Conservation (phyloP, 2,888 invertebrate genomes). For the Bursaphelenchus okinawaensis region DNA sequence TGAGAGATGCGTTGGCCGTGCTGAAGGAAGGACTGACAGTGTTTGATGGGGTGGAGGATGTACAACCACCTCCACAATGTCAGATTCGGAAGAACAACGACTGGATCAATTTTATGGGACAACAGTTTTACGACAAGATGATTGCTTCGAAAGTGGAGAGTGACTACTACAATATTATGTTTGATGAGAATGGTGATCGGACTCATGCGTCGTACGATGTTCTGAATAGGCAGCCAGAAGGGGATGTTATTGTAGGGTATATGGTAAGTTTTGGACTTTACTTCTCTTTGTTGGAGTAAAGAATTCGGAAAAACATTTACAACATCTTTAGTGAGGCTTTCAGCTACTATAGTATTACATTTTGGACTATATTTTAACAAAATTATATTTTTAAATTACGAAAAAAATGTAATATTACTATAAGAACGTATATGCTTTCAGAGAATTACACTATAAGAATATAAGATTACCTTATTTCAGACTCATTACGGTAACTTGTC, state of each 20-base stretch:
- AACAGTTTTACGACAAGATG: conserved; percentile 26
- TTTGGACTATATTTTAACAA: too few species aligned
- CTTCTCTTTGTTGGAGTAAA: neutral
- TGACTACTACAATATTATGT: conserved; percentile 24
- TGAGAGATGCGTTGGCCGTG: conserved; percentile 41
- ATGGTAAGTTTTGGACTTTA: conserved; percentile 13
- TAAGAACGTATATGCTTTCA: too few species aligned
- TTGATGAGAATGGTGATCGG: conserved; percentile 34
- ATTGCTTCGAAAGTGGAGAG: conserved; percentile 23
- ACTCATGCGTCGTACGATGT: conserved; percentile 29
- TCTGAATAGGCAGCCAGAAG: conserved; percentile 24
- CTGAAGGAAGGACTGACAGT: conserved; percentile 23
- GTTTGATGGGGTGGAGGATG: conserved; percentile 19
- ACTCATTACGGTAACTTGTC: conserved; percentile 26
- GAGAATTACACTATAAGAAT: too few species aligned
- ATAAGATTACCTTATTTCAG: too few species aligned
- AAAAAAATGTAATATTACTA: too few species aligned
- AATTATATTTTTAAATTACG: neutral
- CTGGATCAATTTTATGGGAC: conserved; percentile 27
- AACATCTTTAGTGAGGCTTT: too few species aligned
- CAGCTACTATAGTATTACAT: too few species aligned
- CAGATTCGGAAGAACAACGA: conserved; percentile 20
- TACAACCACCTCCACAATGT: conserved; percentile 22
- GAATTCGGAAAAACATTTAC: too few species aligned
- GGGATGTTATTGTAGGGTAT: conserved; percentile 19